Percentiles rank a stretch among this genome's conserved stretches.
Conservation (phyloP, 2,113 vertebrate species). For the Perccottus glenii region DNA sequence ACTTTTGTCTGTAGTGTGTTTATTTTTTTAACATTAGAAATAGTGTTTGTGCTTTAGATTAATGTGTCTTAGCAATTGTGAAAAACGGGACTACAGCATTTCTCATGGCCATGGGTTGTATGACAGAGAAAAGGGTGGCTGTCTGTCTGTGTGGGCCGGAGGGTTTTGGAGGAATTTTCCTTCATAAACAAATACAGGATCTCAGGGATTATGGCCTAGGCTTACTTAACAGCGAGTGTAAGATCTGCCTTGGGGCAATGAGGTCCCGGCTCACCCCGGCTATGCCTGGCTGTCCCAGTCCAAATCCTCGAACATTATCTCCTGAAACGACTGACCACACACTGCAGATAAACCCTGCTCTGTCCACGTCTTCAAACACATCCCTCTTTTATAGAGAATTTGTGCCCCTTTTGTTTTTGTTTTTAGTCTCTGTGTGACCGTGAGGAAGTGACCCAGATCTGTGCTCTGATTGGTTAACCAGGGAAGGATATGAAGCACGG, state of each 20-base stretch:
- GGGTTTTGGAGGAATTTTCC: slow-evolving; percentile 69
- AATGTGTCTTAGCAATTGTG: too few relatives aligned
- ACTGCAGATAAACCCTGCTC: slow-evolving; percentile 40
- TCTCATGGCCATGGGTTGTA: slow-evolving; percentile 28
- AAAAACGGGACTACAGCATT: neutral
- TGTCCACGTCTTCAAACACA: slow-evolving; percentile 31
- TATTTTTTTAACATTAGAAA: too few relatives aligned
- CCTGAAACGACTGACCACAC: slow-evolving; percentile 56
- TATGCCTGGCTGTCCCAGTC: slow-evolving; percentile 39
- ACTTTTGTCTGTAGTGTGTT: too few relatives aligned
- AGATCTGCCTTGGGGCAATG: slow-evolving; percentile 56
- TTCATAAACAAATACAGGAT: slow-evolving; percentile 77
- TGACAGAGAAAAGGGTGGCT: slow-evolving; percentile 47
- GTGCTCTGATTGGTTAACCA: slow-evolving; percentile 55
- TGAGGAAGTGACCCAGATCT: slow-evolving; percentile 54
- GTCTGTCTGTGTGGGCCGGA: slow-evolving; percentile 69
- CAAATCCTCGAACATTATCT: slow-evolving; percentile 59
- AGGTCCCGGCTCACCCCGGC: slow-evolving; percentile 57
- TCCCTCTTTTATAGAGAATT: slow-evolving; percentile 3
- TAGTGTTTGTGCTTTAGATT: neutral
- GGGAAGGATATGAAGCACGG: slow-evolving; percentile 39
- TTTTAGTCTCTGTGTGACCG: slow-evolving; percentile 45
- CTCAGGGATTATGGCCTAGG: slow-evolving; percentile 67
- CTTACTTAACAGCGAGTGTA: slow-evolving; percentile 66
- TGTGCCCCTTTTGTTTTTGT: slow-evolving; percentile 30